These are phyloP conservation scores for Drosophila micromelanica DNA, from an alignment of 1,140 invertebrate species.

Conservation along the genomic window DNA sequence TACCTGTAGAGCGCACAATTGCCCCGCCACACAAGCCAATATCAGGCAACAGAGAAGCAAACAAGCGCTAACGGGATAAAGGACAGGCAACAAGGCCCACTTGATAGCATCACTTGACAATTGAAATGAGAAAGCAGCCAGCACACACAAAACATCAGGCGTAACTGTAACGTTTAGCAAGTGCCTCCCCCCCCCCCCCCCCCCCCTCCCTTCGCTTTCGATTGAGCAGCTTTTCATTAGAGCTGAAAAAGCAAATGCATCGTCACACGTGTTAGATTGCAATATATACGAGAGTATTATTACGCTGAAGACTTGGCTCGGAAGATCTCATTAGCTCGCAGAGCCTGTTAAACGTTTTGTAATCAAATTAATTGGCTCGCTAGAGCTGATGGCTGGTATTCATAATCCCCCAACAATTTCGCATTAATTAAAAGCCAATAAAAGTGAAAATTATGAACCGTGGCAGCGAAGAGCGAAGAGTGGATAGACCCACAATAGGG, in stretches of 20 bases:
- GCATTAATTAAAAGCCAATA: conserved; percentile 78
- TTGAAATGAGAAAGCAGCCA: conserved; percentile 35
- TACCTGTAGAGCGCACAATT: conserved; percentile 30
- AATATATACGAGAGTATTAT: background rate
- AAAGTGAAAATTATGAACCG: conserved; percentile 62
- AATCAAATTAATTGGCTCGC: conserved; percentile 72
- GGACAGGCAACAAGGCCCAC: conserved; percentile 24
- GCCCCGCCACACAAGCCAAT: conserved; percentile 33
- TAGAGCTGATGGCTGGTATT: conserved; percentile 65
- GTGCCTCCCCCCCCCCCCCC: background rate
- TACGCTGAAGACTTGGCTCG: background rate
- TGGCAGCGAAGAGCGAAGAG: background rate
- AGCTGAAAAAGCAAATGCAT: background rate
- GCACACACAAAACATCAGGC: background rate
- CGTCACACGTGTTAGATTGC: conserved; percentile 2
- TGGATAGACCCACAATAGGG: background rate
- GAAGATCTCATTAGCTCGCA: conserved; percentile 18
- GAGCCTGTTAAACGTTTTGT: conserved; percentile 61
- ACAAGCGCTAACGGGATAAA: conserved; percentile 31
- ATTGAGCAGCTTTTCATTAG: background rate
- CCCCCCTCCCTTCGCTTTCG: too few relatives aligned
- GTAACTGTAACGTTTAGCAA: conserved; percentile 2
- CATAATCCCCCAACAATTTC: conserved; percentile 72
- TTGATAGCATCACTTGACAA: conserved; percentile 46
- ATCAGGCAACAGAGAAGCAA: conserved; percentile 2